Evolutionary conservation across 2,888 invertebrate genomes (phyloP), one percentile per base, ranked within the genome.

Genomic region (Notodonta dromedarius): DNA sequence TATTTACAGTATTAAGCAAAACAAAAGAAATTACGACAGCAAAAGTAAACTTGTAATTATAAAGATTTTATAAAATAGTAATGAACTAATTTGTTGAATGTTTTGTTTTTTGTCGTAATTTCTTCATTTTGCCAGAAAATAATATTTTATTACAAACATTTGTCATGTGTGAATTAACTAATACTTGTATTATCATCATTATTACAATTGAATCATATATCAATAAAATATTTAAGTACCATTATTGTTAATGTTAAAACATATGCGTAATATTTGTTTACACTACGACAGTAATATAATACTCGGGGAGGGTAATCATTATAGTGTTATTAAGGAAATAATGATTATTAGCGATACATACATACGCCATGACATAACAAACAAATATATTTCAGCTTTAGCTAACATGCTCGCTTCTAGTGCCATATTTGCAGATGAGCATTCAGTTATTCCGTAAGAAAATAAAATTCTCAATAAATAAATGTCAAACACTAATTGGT

Each of bases 391-490:
- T 80, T 81, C 80, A 76, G 78, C 78, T 75, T 70, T 80, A 83
- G 84, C 82, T 80, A 74, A 73, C 71, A 79, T 70, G 79, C 79
- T 82, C 75, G 82, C 79, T 79, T 79, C 75, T 75, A 76, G 78
- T 77, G 87, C 93, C 93, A 93, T 93, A 93, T 93, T 93, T 93
- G 93, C 93, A 93, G 93, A 93, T 92, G 93, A 87, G 83, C 92
- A 92, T 84, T 79, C 85, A 84, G 83, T 87, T 87, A 88, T 80
- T 88, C 82, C 87, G 89, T 93, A 93, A 87, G 91, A 92, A 93
- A 93, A 93, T 93, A 93, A 93, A 93, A 91, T 91, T 93, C 85
- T 93, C 91, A 93, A 93, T 93, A 93, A 93, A 93, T 92, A 89
- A 93, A 91, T 91, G 91, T 91, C 91, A 89, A 91, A 91, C 90